Percentiles rank a stretch among this genome's conserved stretches.
Evolutionary conservation across 2,113 vertebrate genomes (phyloP).

Genomic region (Saimiri boliviensis): DNA sequence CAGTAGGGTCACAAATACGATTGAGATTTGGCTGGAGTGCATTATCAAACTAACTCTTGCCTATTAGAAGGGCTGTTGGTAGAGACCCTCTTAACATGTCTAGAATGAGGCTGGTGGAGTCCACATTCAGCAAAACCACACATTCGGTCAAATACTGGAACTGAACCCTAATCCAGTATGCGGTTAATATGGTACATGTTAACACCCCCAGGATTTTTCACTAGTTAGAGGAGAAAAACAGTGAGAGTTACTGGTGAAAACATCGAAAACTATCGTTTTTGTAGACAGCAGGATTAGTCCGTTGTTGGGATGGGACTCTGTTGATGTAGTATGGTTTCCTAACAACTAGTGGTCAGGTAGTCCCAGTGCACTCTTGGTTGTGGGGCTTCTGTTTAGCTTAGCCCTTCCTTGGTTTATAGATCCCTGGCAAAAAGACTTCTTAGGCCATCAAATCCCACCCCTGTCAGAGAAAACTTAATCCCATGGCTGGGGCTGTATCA

Average conservation of each 20-base stretch:
- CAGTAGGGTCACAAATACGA: not conserved
- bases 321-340: not conserved
- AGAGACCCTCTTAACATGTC: not conserved
- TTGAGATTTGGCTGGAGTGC: not conserved
- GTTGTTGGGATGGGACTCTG: not conserved
- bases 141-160: not conserved
- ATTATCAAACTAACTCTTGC: not conserved
- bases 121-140: not conserved
- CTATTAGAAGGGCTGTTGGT: not conserved
- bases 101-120: not conserved
- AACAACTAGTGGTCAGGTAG: not conserved
- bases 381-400: not conserved
- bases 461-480: slow-evolving; percentile 57
- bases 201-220: not conserved
- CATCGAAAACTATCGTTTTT: not conserved
- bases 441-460: not conserved
- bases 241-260: not conserved
- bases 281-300: not conserved
- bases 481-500: not conserved
- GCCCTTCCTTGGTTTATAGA: slow-evolving; percentile 15
- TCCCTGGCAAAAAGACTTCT: slow-evolving; percentile 22
- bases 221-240: not conserved
- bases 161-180: not conserved
- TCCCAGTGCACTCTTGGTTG: not conserved
- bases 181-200: not conserved